Base-by-base conservation (phyloP, 2,888 invertebrate genomes). In the Neria commutata region DNA sequence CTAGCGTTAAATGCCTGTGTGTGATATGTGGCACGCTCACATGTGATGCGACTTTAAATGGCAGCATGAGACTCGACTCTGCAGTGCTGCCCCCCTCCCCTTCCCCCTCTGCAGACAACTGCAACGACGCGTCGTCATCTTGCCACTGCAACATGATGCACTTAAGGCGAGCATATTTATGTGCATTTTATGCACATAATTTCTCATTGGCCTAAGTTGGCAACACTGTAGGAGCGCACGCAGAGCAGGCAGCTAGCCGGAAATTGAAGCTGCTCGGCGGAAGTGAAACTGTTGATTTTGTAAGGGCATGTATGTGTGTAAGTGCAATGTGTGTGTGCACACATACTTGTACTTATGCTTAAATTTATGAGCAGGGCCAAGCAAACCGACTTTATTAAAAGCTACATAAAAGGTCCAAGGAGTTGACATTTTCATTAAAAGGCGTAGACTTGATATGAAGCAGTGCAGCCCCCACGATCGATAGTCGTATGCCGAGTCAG, bases 161-260 rank as follows among this genome's bases (percentile, higher is more conserved):
- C 59, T 55, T 59, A 55, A 58, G 37, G 23, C 47, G 49, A 24
- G 42, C 4, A 51, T 55, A 55, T 59, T 59, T 59, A 55, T 55
- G 55, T 46, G 33, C 25, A 48, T 14, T 48, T 48, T 33, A 54
- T 50, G 50, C 45, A 46, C 47, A 58, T 58, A 42, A 52, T 54
- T 54, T 54, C 45, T 19, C 17, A 24, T 48, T 48, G 24, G 6
- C 47, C 24, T 14, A 53, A 49, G 52, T 40, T 59, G 51, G 37
- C 59, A 53, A 47, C 47, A 14, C 52, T 40, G 52, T 46, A 25
- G 25, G 48, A 48, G 25, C 26, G 26, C 33, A 24, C 6, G 25
- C 14, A 46, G 8, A 19, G 46, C 37, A 49, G 23, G 29, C 17
- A 46, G 11, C 37, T 37, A 21, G 55, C 8, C 17, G 25, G 42